Base-by-base conservation (phyloP, 2,797 vertebrate genomes). In the Galago senegalensis region DNA sequence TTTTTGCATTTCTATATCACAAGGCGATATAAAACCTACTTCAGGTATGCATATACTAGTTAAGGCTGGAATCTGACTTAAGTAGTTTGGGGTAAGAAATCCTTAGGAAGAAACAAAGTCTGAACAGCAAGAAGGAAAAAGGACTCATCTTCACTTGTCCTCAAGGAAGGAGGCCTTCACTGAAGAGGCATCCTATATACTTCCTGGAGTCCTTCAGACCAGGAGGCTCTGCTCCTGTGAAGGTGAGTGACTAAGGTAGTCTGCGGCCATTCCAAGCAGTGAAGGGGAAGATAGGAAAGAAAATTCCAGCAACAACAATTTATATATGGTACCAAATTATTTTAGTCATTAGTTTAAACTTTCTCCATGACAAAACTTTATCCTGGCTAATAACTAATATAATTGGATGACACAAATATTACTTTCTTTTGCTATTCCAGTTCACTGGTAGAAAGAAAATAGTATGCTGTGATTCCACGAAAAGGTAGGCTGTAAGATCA, bases 341-440 rank as follows among this genome's bases (percentile, higher is more conserved):
- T 87, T 95, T 49, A 70, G 40, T 88, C 56, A 93, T 67, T 58
- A 82, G 63, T 86, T 85, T 89, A 87, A 92, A 69, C 63, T 31
- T 40, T 80, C n/a, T 77, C 69, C 43, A 88, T 16, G 11, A 91
- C 43, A 91, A 94, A 94, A 88, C 20, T 91, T 91, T 87, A 85
- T 31, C 3, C 67, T 82, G 34, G 63, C 53, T 95, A 89, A 80
- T 72, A 91, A 95, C 63, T 63, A 82, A 89, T 53, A 70, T 76
- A 89, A 94, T 7, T 87, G 37, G 72, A 87, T 58, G 63, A 79
- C 34, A 85, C 56, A 67, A 93, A 93, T 95, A 80, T 92, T 73
- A 93, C 27, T 11, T 90, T 85, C 2, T 0, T 72, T 89, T 34
- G 69, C 63, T 93, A 89, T 2, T 75, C 10, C 20, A 85, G n/a